Conservation (phyloP, 2,797 vertebrate species). For the Crax fasciolata region DNA sequence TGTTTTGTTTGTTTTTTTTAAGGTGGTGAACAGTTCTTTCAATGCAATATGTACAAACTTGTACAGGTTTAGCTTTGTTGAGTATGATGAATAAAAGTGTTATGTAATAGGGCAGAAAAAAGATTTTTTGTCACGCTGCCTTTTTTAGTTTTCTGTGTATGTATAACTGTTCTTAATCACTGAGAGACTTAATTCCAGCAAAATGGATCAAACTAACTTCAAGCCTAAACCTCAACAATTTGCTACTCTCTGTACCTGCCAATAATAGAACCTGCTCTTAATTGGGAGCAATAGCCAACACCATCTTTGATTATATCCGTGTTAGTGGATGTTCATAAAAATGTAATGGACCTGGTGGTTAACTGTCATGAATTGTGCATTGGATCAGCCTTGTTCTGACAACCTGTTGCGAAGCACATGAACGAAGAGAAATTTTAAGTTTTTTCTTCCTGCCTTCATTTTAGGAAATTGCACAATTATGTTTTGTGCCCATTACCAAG, state of each 20-base stretch:
- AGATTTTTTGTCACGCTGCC: neutral
- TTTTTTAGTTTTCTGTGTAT: neutral
- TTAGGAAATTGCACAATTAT: neutral
- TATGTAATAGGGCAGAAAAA: constrained; percentile 34
- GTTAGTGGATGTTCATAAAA: neutral
- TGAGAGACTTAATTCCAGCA: neutral
- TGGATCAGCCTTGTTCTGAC: neutral
- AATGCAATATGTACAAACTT: constrained; percentile 8
- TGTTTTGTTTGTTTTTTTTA: constrained; percentile 8
- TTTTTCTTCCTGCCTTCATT: neutral
- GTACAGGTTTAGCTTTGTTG: constrained; percentile 46
- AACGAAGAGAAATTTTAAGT: neutral
- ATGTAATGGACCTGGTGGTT: neutral
- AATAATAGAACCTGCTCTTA: neutral
- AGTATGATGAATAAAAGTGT: constrained; percentile 31
- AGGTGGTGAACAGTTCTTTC: constrained; percentile 28
- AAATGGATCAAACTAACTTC: neutral
- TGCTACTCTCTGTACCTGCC: neutral
- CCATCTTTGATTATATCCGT: neutral
- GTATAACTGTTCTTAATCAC: neutral
- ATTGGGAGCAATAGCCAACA: neutral
- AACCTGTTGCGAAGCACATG: neutral
- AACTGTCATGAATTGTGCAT: neutral
- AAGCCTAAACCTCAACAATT: neutral
- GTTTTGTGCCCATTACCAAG: neutral